Evolutionary conservation across 35 echinoderm and acorn worm species (phyloP).

Genomic region (Apostichopus parvimensis): DNA sequence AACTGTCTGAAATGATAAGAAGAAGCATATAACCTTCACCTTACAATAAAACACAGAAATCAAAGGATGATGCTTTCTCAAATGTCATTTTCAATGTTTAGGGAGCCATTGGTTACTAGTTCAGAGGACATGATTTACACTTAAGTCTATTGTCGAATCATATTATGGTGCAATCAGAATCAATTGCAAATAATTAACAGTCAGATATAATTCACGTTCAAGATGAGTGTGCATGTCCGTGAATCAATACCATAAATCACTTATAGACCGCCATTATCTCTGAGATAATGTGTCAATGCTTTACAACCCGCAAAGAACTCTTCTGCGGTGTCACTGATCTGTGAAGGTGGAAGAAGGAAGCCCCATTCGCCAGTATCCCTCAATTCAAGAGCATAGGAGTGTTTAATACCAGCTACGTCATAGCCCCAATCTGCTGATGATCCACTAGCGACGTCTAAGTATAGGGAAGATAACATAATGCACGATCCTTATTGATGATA

Average conservation of each 20-base stretch:
- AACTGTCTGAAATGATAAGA: no score
- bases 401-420: conserved; percentile 72
- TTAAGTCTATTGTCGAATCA: no score
- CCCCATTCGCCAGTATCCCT: conserved; percentile 82
- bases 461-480: background rate
- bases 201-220: background rate
- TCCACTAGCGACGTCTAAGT: conserved; percentile 76
- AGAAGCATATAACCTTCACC: no score
- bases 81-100: no score
- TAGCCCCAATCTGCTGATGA: conserved; percentile 90
- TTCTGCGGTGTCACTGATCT: conserved; percentile 68
- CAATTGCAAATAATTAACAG: background rate
- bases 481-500: no score
- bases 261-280: background rate
- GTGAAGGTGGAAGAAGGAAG: conserved; percentile 63
- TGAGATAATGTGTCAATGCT: background rate
- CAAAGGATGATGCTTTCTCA: no score
- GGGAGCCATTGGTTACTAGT: no score
- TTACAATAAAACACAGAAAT: background rate
- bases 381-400: conserved; percentile 82
- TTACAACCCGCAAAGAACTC: conserved; percentile 75
- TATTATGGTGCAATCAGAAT: no score
- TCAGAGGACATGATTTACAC: no score
- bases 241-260: no score
- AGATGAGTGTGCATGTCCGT: no score